phyloP scores from a whole-genome alignment of 2,797 vertebrate species.

The Zonotrichia albicollis region DNA sequence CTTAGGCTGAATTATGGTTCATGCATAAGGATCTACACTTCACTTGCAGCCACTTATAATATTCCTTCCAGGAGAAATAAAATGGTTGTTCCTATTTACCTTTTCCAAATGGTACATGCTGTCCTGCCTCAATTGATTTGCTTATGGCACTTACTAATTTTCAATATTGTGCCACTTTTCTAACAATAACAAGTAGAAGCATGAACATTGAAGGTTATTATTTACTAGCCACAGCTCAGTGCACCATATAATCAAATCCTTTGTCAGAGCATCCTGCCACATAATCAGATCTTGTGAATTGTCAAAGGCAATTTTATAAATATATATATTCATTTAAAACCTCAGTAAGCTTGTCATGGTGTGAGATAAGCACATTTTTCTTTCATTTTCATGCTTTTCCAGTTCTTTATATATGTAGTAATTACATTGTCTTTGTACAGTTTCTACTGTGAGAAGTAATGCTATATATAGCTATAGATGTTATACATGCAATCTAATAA shows the following conservation, averaged over 20 bases:
- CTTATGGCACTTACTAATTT: conserved; percentile 61
- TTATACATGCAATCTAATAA: background rate
- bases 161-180: conserved; percentile 52
- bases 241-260: conserved; percentile 75
- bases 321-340: conserved; percentile 73
- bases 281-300: conserved; percentile 75
- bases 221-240: conserved; percentile 70
- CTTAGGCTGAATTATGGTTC: background rate
- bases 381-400: conserved; percentile 19
- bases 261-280: conserved; percentile 71
- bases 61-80: background rate
- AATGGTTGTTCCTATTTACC: background rate
- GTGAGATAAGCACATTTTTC: conserved; percentile 40
- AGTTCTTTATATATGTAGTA: conserved; percentile 42
- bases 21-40: background rate
- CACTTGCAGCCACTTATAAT: conserved; percentile 13
- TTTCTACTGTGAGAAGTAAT: conserved; percentile 29
- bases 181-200: conserved; percentile 56
- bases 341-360: conserved; percentile 53
- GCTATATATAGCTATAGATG: background rate
- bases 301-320: conserved; percentile 74
- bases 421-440: conserved; percentile 53
- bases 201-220: conserved; percentile 60
- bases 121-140: conserved; percentile 47
- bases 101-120: background rate